phyloP scores from a whole-genome alignment of 2,888 invertebrate genomes.

The Leptopilina drosophilae region DNA sequence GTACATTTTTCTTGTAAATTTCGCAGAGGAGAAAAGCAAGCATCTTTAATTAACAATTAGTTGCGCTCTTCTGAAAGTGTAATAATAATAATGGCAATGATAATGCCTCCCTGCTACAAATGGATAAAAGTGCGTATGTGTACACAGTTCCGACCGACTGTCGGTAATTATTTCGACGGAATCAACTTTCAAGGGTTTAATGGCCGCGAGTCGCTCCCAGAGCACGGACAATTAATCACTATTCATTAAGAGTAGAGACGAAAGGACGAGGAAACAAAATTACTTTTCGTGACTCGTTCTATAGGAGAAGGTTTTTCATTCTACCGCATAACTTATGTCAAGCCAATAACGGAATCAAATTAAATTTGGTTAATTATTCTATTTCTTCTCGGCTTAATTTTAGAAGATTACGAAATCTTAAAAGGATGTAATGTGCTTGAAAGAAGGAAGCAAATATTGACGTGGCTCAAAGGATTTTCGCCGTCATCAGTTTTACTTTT shows the following conservation, averaged over 20 bases:
- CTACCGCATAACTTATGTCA: neutral
- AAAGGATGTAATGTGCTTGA: too few species aligned
- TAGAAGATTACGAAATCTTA: too few species aligned
- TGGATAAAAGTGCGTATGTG: constrained; percentile 39
- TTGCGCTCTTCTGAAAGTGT: constrained; percentile 49
- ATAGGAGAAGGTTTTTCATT: constrained; percentile 10
- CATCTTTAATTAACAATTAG: constrained; percentile 64
- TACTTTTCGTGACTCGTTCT: constrained; percentile 57
- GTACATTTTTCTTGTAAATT: constrained; percentile 11
- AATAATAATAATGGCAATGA: constrained; percentile 27
- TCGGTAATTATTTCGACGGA: constrained; percentile 69
- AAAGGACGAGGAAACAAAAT: constrained; percentile 66
- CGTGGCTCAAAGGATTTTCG: neutral
- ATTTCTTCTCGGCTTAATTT: too few species aligned
- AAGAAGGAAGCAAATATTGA: neutral
- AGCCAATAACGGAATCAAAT: too few species aligned
- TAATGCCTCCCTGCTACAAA: constrained; percentile 17
- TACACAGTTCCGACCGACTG: constrained; percentile 53
- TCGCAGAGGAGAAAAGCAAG: neutral
- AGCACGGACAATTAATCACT: constrained; percentile 68
- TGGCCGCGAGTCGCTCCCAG: constrained; percentile 67
- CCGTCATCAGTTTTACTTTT: constrained; percentile 22
- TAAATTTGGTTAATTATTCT: too few species aligned
- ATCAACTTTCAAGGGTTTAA: constrained; percentile 67
- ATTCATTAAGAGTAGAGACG: constrained; percentile 66